Conservation (phyloP, 2,888 invertebrate genomes). For the Melipona bicolor region DNA sequence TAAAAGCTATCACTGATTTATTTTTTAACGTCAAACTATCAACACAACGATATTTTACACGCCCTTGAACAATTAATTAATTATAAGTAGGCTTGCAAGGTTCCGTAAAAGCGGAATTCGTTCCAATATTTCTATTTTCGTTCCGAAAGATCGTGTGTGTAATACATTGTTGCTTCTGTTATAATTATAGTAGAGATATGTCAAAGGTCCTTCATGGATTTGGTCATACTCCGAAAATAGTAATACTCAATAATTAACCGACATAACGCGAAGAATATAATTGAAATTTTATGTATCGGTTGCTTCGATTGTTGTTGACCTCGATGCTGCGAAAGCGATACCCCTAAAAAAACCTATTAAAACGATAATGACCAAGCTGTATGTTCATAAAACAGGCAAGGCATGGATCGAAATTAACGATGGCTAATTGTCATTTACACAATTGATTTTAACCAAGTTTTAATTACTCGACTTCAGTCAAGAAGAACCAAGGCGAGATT, state of each 20-base stretch:
- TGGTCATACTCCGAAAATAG: slow-evolving; percentile 30
- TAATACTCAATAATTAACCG: slow-evolving; percentile 33
- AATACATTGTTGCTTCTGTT: too few species aligned
- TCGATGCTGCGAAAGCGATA: neutral
- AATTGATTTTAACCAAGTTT: slow-evolving; percentile 50
- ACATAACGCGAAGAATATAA: slow-evolving; percentile 13
- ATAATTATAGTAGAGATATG: too few species aligned
- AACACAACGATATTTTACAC: slow-evolving; percentile 28
- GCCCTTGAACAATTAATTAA: slow-evolving; percentile 58
- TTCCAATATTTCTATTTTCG: too few species aligned
- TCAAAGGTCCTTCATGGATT: neutral
- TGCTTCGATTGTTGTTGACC: neutral
- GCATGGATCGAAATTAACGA: slow-evolving; percentile 50
- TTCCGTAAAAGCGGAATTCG: too few species aligned
- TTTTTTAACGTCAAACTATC: slow-evolving; percentile 34
- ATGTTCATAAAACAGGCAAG: slow-evolving; percentile 20
- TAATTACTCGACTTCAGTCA: slow-evolving; percentile 45
- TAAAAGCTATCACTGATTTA: slow-evolving; percentile 43
- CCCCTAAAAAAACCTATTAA: neutral
- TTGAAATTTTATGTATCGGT: slow-evolving; percentile 43
- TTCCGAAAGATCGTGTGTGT: too few species aligned
- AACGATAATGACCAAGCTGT: slow-evolving; percentile 29
- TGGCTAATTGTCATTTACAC: slow-evolving; percentile 51
- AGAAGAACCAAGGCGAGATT: neutral
- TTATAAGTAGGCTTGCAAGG: slow-evolving; percentile 51